Conservation (phyloP, 92 coral and sea anemone species). For the Isaurus tuberculatus region DNA sequence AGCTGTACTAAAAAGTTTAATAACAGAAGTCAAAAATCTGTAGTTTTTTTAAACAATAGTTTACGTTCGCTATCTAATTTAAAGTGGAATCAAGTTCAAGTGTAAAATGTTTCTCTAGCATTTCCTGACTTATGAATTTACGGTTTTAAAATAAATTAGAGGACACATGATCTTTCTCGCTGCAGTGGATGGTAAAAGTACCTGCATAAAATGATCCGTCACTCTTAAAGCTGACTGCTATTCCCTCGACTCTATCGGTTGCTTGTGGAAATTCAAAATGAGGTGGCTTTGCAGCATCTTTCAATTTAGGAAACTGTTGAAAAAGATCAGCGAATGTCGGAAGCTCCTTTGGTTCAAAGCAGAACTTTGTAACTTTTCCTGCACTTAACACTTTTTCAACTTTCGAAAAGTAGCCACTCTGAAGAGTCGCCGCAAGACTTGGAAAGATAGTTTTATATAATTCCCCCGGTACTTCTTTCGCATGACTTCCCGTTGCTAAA, state of each 20-base stretch:
- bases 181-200: not conserved
- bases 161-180: too few relatives aligned
- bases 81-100: too few relatives aligned
- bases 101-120: too few relatives aligned
- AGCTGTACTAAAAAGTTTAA: too few relatives aligned
- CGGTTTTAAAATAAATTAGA: not conserved
- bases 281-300: conserved; percentile 53
- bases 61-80: too few relatives aligned
- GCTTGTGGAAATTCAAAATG: conserved; percentile 53
- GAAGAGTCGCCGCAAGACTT: conserved; percentile 51
- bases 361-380: conserved; percentile 52
- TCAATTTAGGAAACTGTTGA: conserved; percentile 68
- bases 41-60: too few relatives aligned
- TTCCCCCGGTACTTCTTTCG: conserved; percentile 44
- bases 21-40: too few relatives aligned
- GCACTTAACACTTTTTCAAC: conserved; percentile 31
- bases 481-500: conserved; percentile 46
- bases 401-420: conserved; percentile 73
- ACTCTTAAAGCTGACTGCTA: conserved; percentile 53
- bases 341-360: conserved; percentile 73
- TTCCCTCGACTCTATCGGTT: conserved; percentile 48
- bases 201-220: conserved; percentile 62
- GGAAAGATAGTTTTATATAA: conserved; percentile 46
- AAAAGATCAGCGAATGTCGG: conserved; percentile 66
- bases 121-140: too few relatives aligned